Percentiles rank a stretch among this genome's conserved stretches.
These are phyloP conservation scores for Typhlichthys eigenmanni DNA, from an alignment of 2,797 vertebrate genomes.

Conservation along the genomic window DNA sequence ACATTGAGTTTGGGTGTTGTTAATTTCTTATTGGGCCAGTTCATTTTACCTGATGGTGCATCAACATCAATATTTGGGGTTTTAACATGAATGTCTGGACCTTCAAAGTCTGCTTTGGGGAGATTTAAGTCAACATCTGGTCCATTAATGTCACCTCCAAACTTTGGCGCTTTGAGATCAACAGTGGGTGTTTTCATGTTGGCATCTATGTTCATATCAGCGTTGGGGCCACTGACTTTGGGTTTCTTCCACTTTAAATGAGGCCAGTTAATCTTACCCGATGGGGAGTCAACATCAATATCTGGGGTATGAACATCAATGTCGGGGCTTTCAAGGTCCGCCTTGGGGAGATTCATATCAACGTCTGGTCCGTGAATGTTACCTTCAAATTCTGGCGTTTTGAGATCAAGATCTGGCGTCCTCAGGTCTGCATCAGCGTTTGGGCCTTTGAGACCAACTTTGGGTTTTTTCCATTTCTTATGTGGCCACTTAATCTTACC, in stretches of 20 bases:
- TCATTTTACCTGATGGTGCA: conserved; percentile 53
- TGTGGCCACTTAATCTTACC: conserved; percentile 64
- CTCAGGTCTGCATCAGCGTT: conserved; percentile 51
- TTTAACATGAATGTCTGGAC: conserved; percentile 42
- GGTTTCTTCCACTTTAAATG: conserved; percentile 65
- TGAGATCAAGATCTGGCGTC: conserved; percentile 42
- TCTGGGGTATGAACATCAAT: conserved; percentile 48
- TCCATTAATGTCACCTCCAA: conserved; percentile 37
- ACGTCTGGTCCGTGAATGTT: conserved; percentile 52
- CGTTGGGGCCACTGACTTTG: conserved; percentile 52
- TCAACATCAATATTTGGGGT: conserved; percentile 52
- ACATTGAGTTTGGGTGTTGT: conserved; percentile 55
- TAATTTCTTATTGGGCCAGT: conserved; percentile 65
- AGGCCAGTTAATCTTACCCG: conserved; percentile 65
- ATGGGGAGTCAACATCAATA: conserved; percentile 46
- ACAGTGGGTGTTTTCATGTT: conserved; percentile 50
- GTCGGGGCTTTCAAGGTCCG: conserved; percentile 35
- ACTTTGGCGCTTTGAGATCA: conserved; percentile 43
- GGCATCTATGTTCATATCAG: conserved; percentile 48
- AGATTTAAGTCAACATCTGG: conserved; percentile 45
- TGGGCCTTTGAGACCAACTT: conserved; percentile 44
- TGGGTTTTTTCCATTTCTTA: conserved; percentile 63
- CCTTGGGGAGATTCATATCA: conserved; percentile 57
- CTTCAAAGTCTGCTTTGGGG: conserved; percentile 42
- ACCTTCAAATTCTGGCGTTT: conserved; percentile 52